These are phyloP conservation scores for Ephydatia muelleri DNA, from an alignment of 37 sponge, comb jelly and placozoan genomes.

Conservation along the genomic window DNA sequence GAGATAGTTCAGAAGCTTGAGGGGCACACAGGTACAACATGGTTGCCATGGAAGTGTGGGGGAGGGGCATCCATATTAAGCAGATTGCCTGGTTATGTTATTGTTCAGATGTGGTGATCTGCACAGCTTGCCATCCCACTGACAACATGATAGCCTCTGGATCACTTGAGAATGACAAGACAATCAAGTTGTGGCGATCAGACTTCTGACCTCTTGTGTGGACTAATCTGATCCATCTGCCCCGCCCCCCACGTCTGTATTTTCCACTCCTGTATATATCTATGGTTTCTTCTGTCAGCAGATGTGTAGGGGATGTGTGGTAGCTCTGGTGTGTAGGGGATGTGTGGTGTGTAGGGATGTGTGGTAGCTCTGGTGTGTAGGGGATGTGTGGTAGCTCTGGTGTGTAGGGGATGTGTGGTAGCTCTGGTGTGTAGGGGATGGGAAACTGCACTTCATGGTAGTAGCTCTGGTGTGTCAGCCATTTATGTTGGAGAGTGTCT, in stretches of 20 bases:
- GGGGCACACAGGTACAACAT: constrained; percentile 84
- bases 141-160: constrained; percentile 97
- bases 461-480: too few relatives aligned
- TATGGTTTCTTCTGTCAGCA: background rate
- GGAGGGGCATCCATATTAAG: background rate
- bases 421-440: too few relatives aligned
- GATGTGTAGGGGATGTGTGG: too few relatives aligned
- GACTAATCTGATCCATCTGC: background rate
- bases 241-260: background rate
- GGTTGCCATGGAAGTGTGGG: background rate
- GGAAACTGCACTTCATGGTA: too few relatives aligned
- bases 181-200: constrained; percentile 94
- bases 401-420: too few relatives aligned
- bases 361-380: too few relatives aligned
- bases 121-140: constrained; percentile 94
- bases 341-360: background rate
- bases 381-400: too few relatives aligned
- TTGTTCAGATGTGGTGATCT: constrained; percentile 85
- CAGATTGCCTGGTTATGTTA: background rate
- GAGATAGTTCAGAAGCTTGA: constrained; percentile 95
- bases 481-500: too few relatives aligned
- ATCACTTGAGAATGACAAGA: constrained; percentile 91
- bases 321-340: too few relatives aligned
- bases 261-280: background rate
- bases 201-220: constrained; percentile 29